Percentiles rank a stretch among this genome's conserved stretches.
phyloP scores from a whole-genome alignment of 2,113 vertebrate genomes.

The Rhinogobius similis region DNA sequence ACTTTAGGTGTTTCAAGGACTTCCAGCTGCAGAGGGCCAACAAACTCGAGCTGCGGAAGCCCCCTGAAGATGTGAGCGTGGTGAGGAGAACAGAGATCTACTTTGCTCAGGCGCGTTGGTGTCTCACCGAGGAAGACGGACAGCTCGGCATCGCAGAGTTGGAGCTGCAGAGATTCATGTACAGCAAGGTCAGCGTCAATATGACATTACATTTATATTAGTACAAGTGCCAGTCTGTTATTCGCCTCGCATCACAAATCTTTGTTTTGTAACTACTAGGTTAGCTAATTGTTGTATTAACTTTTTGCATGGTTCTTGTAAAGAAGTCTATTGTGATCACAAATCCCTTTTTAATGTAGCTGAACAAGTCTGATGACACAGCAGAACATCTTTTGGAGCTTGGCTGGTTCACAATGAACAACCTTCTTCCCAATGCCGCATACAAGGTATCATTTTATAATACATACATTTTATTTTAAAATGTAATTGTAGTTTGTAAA shows the following conservation, averaged over 20 bases:
- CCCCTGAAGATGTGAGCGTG: constrained; percentile 92
- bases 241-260: not conserved
- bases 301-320: not conserved
- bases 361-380: constrained; percentile 97
- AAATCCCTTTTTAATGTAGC: constrained; percentile 68
- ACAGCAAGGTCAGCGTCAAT: constrained; percentile 88
- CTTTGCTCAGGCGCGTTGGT: constrained; percentile 97
- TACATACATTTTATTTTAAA: not conserved
- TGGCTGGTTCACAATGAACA: constrained; percentile 99
- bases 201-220: not conserved
- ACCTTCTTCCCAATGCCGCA: constrained; percentile 92
- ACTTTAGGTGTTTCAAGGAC: constrained; percentile 94
- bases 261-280: not conserved
- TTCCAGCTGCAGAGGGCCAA: constrained; percentile 96
- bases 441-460: constrained; percentile 85
- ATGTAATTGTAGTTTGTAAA: not conserved
- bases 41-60: constrained; percentile 95
- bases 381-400: constrained; percentile 96
- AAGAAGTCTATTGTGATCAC: not conserved
- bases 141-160: constrained; percentile 97
- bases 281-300: not conserved
- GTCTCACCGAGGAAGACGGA: constrained; percentile 94
- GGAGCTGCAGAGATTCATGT: constrained; percentile 96
- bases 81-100: constrained; percentile 93
- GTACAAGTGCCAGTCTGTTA: not conserved